phyloP scores from a whole-genome alignment of 2,113 vertebrate genomes.

The Corythaeola cristata region DNA sequence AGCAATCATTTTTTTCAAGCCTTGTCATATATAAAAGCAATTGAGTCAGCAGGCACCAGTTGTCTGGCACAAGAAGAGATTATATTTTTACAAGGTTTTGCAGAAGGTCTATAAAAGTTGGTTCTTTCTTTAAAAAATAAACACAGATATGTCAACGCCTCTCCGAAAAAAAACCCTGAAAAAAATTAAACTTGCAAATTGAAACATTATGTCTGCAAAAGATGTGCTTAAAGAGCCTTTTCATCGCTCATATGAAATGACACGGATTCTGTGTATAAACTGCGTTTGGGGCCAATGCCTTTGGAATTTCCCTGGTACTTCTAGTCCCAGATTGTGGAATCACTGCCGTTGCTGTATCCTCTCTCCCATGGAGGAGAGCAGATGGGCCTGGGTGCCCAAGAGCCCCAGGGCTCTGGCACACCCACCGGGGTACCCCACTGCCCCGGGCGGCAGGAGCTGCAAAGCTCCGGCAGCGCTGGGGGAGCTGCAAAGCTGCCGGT shows the following conservation, averaged over 20 bases:
- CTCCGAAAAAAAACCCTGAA: neutral
- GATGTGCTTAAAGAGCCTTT: neutral
- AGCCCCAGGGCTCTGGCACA: neutral
- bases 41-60: slow-evolving; percentile 76
- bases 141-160: slow-evolving; percentile 1
- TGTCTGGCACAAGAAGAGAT: slow-evolving; percentile 73
- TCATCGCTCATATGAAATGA: neutral
- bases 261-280: neutral
- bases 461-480: neutral
- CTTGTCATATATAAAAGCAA: slow-evolving; percentile 77
- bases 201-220: slow-evolving; percentile 14
- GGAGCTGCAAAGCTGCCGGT: neutral
- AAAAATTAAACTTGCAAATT: slow-evolving; percentile 55
- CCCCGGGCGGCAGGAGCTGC: neutral
- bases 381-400: rapidly evolving
- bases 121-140: slow-evolving; percentile 62
- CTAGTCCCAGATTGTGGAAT: neutral
- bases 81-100: slow-evolving; percentile 70
- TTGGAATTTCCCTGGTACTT: neutral
- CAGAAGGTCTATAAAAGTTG: slow-evolving; percentile 74
- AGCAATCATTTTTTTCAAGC: slow-evolving; percentile 72
- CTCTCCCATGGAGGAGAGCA: neutral
- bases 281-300: neutral
- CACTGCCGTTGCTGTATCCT: neutral
- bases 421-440: rapidly evolving